Evolutionary conservation across 2,888 invertebrate genomes (phyloP).

Genomic region (Pemphredon lugubris): DNA sequence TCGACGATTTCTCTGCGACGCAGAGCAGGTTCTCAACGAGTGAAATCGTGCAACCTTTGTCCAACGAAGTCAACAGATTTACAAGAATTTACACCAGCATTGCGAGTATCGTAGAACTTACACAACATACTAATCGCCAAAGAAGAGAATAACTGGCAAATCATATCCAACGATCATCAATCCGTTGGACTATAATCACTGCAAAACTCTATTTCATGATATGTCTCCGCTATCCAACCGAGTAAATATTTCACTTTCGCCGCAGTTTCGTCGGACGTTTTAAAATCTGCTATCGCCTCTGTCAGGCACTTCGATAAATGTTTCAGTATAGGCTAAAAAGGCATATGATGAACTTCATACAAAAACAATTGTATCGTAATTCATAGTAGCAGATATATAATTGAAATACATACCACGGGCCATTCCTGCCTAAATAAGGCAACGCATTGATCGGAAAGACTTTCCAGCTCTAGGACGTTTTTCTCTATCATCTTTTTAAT

Average conservation of each 20-base stretch:
- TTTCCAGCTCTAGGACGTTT: constrained; percentile 84
- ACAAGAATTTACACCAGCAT: constrained; percentile 49
- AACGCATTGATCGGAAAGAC: constrained; percentile 86
- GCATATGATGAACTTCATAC: background rate
- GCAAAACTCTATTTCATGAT: constrained; percentile 70
- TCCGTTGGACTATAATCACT: constrained; percentile 46
- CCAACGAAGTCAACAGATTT: constrained; percentile 39
- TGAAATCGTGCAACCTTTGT: too few relatives aligned
- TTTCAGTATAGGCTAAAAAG: constrained; percentile 67
- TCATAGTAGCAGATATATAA: background rate
- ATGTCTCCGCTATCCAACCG: constrained; percentile 75
- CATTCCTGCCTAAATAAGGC: constrained; percentile 87
- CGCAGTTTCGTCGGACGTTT: constrained; percentile 67
- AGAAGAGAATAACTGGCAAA: background rate
- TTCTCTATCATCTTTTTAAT: constrained; percentile 82
- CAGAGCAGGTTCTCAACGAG: too few relatives aligned
- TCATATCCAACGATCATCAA: constrained; percentile 26
- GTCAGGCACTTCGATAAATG: constrained; percentile 74
- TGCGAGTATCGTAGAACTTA: constrained; percentile 19
- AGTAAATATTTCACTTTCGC: constrained; percentile 73
- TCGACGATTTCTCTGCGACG: too few relatives aligned
- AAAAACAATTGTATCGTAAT: background rate
- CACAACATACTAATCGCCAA: constrained; percentile 10
- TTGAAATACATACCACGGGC: constrained; percentile 82
- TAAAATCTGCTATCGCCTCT: constrained; percentile 70